Evolutionary conservation across 2,797 vertebrate species (phyloP), one percentile per base, ranked within the genome.

Genomic region (Helicolenus hilgendorfi): DNA sequence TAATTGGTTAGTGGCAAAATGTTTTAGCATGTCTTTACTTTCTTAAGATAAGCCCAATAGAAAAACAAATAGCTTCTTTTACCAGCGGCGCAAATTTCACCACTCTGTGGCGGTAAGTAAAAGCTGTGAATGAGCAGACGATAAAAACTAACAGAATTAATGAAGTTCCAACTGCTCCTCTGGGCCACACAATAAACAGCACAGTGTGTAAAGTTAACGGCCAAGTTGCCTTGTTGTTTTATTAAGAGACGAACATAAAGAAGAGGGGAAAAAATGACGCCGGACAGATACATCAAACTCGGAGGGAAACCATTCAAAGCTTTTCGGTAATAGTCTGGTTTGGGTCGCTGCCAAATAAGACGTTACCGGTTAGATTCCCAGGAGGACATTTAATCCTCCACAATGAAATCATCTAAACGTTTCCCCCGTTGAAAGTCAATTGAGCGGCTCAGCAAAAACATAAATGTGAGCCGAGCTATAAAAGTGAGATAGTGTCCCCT

Each of bases 141-240:
- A 91, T 91, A 91, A 95, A 94, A 91, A 91, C 74, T 59, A 92
- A 92, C 86, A 78, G 84, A 94, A 92, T 95, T 87, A 96, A 95
- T 93, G 88, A 92, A 85, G 83, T 92, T 91, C 65, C 68, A 85
- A 91, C 83, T 69, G 82, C 88, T 92, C 88, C 95, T 92, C 75
- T 36, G 91, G 93, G 94, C 83, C 80, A 65, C 58, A 69, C 58
- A 73, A 89, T 77, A 84, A 93, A 92, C 86, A 82, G 70, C 55
- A 11, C 59, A 68, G 79, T 75, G 78, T 85, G 72, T 89, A 89
- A 92, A 87, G 71, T 35, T 83, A 88, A 90, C 87, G 89, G 83
- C 84, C 82, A 72, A 27, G 59, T 74, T 33, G 20, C 45, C 64
- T 77, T n/a, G 31, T 62, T 68, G 77, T 80, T 92, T 91, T 74